A percentile compares a stretch with the other conserved stretches of the same genome.
These are phyloP conservation scores for Ectemnius continuus DNA, from an alignment of 2,888 invertebrate genomes.

Conservation along the genomic window DNA sequence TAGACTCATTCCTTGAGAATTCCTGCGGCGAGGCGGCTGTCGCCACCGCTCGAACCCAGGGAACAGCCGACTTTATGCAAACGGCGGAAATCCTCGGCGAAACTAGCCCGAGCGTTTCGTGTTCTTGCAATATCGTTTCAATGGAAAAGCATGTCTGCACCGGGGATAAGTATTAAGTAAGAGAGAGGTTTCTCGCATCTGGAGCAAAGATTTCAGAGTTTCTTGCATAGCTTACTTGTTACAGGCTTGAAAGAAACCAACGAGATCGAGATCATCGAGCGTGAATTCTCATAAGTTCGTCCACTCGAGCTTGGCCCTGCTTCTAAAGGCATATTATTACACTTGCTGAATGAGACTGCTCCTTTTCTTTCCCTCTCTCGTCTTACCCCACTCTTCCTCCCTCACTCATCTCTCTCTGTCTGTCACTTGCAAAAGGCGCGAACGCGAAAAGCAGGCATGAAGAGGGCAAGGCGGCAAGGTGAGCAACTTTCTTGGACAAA, in stretches of 20 bases:
- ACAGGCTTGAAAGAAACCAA: no score
- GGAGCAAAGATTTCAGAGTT: slow-evolving; percentile 35
- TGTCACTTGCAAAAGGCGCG: not conserved
- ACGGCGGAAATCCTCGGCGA: slow-evolving; percentile 33
- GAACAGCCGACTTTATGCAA: slow-evolving; percentile 30
- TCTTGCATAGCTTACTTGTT: slow-evolving; percentile 24
- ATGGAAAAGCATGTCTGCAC: slow-evolving; percentile 23
- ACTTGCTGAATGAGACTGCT: not conserved
- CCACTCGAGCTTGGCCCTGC: no score
- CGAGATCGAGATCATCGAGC: not conserved
- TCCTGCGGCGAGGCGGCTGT: not conserved
- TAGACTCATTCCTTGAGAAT: not conserved
- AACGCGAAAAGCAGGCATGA: not conserved
- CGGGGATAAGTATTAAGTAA: slow-evolving; percentile 39
- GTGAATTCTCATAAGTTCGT: not conserved
- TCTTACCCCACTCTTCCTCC: no score
- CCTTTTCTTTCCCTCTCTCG: no score
- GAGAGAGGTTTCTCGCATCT: slow-evolving; percentile 27
- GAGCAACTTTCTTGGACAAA: slow-evolving; percentile 46
- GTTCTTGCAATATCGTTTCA: slow-evolving; percentile 34
- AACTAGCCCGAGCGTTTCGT: slow-evolving; percentile 27
- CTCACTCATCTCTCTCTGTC: no score
- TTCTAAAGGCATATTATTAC: no score
- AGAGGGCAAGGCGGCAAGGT: slow-evolving; percentile 23
- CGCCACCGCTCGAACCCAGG: not conserved